Base-by-base conservation (phyloP, 2,113 vertebrate genomes). In the Scatophagus argus region DNA sequence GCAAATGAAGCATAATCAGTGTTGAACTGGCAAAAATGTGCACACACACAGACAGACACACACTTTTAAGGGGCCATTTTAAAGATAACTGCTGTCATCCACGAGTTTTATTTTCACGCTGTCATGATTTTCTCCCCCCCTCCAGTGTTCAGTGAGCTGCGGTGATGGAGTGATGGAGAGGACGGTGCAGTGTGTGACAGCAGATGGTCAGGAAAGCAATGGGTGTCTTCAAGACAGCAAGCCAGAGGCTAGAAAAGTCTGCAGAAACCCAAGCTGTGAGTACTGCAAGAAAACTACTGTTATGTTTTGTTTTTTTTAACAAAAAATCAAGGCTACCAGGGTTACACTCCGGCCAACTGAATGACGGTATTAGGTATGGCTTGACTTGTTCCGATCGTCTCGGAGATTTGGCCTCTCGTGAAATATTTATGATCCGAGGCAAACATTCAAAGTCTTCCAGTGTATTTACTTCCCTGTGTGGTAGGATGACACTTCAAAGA, bases 101-200 rank as follows among this genome's bases (percentile, higher is more conserved):
- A 23, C 29, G 43, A 56, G 61, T 68, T 51, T 69, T 25, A 34
- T 61, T 72, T 58, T 71, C 23, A 27, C 32, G 17, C 58, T 49
- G 39, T 38, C 38, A 11, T 21, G 16, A 21, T 74, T 76, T 17
- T 36, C 14, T 14, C 9, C 64, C 62, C 44, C 68, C 11, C 44
- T 0, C 29, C 82, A 99, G 98, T 99, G 98, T 81, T 98, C 98
- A 0, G 94, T 91, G 75, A 96, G 94, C 73, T 99, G 98, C 69
- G 97, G 96, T 2, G 71, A 90, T 0, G 98, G 98, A n/a, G 91
- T 96, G 87, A 96, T 94, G 93, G 96, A 97, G 64, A 94, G 98
- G 60, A 96, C 94, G 0, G 96, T 98, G 88, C 96, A 96, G 85
- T 99, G 98, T 83, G 60, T 95, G 61, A 94, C 95, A 0, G 94